Percentiles rank a stretch among this genome's conserved stretches.
Conservation (phyloP, 2,888 invertebrate genomes). For the Petrophora chlorosata region DNA sequence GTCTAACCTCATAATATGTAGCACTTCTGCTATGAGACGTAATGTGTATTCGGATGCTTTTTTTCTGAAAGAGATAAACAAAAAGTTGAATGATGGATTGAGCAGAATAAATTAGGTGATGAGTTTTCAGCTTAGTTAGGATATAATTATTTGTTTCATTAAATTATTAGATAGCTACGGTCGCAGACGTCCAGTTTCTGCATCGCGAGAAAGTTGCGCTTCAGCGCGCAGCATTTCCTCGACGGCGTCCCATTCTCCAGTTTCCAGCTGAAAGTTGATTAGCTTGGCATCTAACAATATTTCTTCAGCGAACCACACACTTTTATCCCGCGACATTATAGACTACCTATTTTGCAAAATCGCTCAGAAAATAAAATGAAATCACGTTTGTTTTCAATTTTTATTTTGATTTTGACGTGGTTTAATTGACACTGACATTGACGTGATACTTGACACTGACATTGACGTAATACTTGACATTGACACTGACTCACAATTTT, state of each 20-base stretch:
- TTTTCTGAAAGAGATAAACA: constrained; percentile 60
- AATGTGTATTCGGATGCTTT: constrained; percentile 80
- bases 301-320: constrained; percentile 81
- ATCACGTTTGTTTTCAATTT: too few relatives aligned
- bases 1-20: constrained; percentile 78
- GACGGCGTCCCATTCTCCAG: constrained; percentile 80
- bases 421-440: too few relatives aligned
- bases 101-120: not conserved
- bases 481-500: too few relatives aligned
- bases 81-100: constrained; percentile 4
- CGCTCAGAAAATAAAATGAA: too few relatives aligned
- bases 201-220: constrained; percentile 77
- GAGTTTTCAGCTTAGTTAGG: too few relatives aligned
- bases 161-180: too few relatives aligned
- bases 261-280: constrained; percentile 77
- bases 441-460: too few relatives aligned
- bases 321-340: constrained; percentile 80
- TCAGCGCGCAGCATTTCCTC: constrained; percentile 81
- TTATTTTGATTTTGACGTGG: too few relatives aligned
- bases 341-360: too few relatives aligned
- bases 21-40: constrained; percentile 76
- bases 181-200: constrained; percentile 76
- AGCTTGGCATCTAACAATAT: constrained; percentile 79
- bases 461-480: too few relatives aligned
- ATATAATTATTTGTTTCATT: too few relatives aligned